Base-by-base conservation (phyloP, 2,888 invertebrate species). In the Gastrophysa polygoni region DNA sequence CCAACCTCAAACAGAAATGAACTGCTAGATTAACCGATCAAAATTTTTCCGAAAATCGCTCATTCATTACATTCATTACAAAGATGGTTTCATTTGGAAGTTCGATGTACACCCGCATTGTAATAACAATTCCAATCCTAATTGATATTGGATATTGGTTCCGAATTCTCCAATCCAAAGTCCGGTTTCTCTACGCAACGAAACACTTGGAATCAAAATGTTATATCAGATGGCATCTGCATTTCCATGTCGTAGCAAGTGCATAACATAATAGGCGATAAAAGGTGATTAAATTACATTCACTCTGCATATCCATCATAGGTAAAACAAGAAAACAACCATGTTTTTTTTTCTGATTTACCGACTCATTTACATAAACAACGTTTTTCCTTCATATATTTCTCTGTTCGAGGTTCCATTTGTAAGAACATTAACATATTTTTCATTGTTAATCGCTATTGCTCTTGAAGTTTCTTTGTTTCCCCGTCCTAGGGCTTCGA, bases 331-430 rank as follows among this genome's bases (percentile, higher is more conserved):
- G 21, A 16, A 43, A 24, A 54, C 54, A 43, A 16, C 14, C 11
- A 43, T 50, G 50, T 43, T 21, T 21, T 20, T 38, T 52, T 52
- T 32, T 14, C 16, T 43, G 34, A 24, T 54, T 38, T 10, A 54
- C 43, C 20, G 43, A 24, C 28, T 54, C 38, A 52, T 52, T 54
- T 54, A 24, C 43, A 43, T 54, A 44, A 44, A 54, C 54, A 43
- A 43, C 54, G 43, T 44, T 54, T 43, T 54, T 43, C 54, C 32
- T 43, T 29, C n/a, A 43, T 38, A 38, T 43, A 43, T 44, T 51
- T 38, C 38, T 21, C 7, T 38, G 38, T 52, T 21, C 52, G 34
- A n/a, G 3, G 7, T 18, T 21, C 17, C 38, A 52, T 52, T 52
- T 34, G 18, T 20, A 7, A 43, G 52, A 8, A 18, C 34, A 52